Base-by-base conservation (phyloP, 2,113 vertebrate species). In the Catharus bicknelli region DNA sequence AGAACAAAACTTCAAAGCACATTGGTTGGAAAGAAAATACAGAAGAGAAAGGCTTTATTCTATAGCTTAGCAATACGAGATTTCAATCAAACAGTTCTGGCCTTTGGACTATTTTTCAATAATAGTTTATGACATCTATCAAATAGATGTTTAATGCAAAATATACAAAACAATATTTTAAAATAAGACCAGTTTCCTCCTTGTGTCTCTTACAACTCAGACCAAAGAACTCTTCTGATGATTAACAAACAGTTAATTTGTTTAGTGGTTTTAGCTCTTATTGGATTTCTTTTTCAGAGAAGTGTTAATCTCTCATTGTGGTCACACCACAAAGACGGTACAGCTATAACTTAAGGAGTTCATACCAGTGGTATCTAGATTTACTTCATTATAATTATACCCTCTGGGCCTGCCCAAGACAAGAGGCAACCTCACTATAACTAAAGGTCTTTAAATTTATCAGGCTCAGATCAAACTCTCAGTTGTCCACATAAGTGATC, bases 211-310 rank as follows among this genome's bases (percentile, higher is more conserved):
- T 84, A 75, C 4, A 80, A 55, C 17, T 80, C 29, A 48, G 23
- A 76, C 7, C 18, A 72, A 50, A 83, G 69, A 79, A 80, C 3
- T 88, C 13, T 91, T 58, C 20, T 55, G 43, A 38, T 81, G 48
- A 62, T 55, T 29, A 51, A 29, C 26, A 51, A 85, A 32, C 16
- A 88, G n/a, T 9, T 86, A 61, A 88, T 86, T 67, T 86, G 8
- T 78, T 75, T 63, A 74, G 43, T 32, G 76, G 25, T 40, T 94
- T 93, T 94, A 79, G 30, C n/a, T 90, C 34, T 91, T 85, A 38
- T 6, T 63, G 66, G 10, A 55, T 81, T 94, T 81, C 51, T 62
- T 64, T 86, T 47, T 79, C 76, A 86, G 76, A 74, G 47, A 86
- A 40, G 32, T 54, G 68, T 93, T 88, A 77, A 59, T 51, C 29